Percentiles rank a stretch among this genome's conserved stretches.
These are phyloP conservation scores for Phytoseiulus persimilis DNA, from an alignment of 2,888 invertebrate genomes.

Conservation along the genomic window DNA sequence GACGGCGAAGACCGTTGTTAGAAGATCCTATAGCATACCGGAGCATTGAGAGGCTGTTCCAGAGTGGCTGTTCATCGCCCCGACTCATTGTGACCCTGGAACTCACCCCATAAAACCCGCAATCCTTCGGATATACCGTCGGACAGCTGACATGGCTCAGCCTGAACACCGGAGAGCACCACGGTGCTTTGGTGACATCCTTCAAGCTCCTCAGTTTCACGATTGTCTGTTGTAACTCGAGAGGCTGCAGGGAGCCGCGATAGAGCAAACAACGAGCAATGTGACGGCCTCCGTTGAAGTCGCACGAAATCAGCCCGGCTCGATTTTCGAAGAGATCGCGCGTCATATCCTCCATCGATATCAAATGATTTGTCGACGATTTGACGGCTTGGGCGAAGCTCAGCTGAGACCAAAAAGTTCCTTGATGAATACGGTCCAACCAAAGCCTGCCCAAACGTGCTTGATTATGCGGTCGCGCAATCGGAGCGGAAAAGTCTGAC, in stretches of 20 bases:
- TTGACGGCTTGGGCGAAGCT: not conserved
- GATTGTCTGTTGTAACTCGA: slow-evolving; percentile 85
- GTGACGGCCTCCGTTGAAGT: slow-evolving; percentile 66
- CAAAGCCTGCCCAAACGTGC: not conserved
- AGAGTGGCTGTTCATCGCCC: no score
- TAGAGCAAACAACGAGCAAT: slow-evolving; percentile 94
- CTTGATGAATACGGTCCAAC: not conserved
- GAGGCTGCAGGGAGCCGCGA: slow-evolving; percentile 84
- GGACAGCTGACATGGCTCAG: not conserved
- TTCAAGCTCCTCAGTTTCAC: slow-evolving; percentile 60
- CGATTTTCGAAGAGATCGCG: not conserved
- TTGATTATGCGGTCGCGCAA: not conserved
- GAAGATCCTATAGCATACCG: no score
- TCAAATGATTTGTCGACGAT: not conserved
- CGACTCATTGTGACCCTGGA: not conserved
- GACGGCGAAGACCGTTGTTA: no score
- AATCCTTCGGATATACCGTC: not conserved
- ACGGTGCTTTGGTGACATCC: not conserved
- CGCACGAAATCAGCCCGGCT: slow-evolving; percentile 57
- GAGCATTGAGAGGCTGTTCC: no score
- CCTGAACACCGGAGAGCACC: slow-evolving; percentile 21
- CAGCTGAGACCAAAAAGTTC: not conserved
- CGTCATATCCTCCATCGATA: not conserved
- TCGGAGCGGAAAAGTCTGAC: not conserved
- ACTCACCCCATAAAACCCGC: not conserved